Evolutionary conservation across 2,888 invertebrate species (phyloP).

Genomic region (Incurvaria masculella): DNA sequence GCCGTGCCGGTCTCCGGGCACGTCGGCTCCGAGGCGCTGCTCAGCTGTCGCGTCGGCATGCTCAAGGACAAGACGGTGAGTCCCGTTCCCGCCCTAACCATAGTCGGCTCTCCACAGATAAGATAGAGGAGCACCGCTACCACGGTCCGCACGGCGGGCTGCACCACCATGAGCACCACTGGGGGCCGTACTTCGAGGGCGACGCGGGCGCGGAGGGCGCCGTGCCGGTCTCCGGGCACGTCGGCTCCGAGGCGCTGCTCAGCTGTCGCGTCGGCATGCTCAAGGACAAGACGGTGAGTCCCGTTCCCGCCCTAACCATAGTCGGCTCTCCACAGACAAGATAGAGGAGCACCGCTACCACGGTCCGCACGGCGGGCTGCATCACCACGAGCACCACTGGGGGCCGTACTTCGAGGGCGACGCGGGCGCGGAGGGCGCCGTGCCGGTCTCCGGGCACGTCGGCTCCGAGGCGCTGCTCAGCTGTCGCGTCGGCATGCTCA

Average conservation of each 20-base stretch:
- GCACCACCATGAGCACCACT: slow-evolving; percentile 67
- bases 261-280: slow-evolving; percentile 69
- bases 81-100: no score
- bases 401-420: slow-evolving; percentile 68
- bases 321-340: no score
- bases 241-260: slow-evolving; percentile 62
- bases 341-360: slow-evolving; percentile 43
- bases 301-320: no score
- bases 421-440: slow-evolving; percentile 52
- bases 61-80: slow-evolving; percentile 66
- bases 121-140: slow-evolving; percentile 42
- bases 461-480: slow-evolving; percentile 63
- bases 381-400: slow-evolving; percentile 68
- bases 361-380: slow-evolving; percentile 51
- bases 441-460: slow-evolving; percentile 58
- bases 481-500: slow-evolving; percentile 67
- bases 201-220: slow-evolving; percentile 55
- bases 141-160: slow-evolving; percentile 50
- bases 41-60: slow-evolving; percentile 68
- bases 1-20: slow-evolving; percentile 57
- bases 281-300: slow-evolving; percentile 65
- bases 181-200: slow-evolving; percentile 70
- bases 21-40: slow-evolving; percentile 61
- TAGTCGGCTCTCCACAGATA: no score
- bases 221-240: slow-evolving; percentile 56